Conservation (phyloP, 2,797 vertebrate genomes). For the Lophotriccus pileatus region DNA sequence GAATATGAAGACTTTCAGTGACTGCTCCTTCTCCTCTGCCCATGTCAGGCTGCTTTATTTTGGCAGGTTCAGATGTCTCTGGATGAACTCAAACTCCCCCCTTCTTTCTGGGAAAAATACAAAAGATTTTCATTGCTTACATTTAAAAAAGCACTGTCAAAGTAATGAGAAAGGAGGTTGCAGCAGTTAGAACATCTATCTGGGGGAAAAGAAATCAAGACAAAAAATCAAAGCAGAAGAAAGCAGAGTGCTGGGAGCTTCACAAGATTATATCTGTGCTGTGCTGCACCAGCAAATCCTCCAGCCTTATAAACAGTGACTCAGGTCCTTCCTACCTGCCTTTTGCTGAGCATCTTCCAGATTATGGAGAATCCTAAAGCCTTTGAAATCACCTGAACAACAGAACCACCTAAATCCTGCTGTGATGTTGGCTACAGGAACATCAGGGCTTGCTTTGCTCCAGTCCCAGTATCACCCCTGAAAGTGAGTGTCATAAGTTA, state of each 20-base stretch:
- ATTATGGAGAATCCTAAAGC: neutral
- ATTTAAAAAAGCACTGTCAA: neutral
- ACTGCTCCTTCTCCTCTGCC: neutral
- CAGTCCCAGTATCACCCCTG: neutral
- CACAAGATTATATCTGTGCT: neutral
- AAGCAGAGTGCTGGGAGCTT: neutral
- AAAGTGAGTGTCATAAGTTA: neutral
- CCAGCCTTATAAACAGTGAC: neutral
- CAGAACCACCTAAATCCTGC: neutral
- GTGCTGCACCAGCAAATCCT: neutral
- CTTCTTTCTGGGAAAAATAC: neutral
- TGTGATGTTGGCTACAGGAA: neutral
- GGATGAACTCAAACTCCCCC: neutral
- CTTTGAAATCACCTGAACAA: neutral
- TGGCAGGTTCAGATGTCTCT: neutral
- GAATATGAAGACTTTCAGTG: neutral
- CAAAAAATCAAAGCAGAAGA: neutral
- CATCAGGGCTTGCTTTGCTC: neutral
- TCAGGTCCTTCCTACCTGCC: neutral
- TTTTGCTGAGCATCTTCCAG: neutral
- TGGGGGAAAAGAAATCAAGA: fast-evolving
- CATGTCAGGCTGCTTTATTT: neutral
- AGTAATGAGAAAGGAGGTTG: neutral
- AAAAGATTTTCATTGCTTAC: neutral
- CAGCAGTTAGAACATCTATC: neutral